Evolutionary conservation across 1,140 invertebrate genomes (phyloP).

Genomic region (Coboldia fuscipes): DNA sequence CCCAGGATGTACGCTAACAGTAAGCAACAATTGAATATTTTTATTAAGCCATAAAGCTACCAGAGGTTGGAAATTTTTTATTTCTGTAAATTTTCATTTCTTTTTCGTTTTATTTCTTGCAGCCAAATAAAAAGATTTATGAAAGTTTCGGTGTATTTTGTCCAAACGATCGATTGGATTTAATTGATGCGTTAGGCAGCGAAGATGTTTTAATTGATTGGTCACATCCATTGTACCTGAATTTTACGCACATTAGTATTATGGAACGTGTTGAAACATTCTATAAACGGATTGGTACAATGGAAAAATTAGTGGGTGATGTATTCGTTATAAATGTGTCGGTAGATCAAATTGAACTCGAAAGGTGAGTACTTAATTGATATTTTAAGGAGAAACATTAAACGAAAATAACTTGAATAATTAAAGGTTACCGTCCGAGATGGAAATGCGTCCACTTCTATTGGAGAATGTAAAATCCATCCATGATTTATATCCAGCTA

Average conservation of each 20-base stretch:
- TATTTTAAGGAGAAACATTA: slow-evolving; percentile 1
- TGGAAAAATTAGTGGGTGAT: slow-evolving; percentile 54
- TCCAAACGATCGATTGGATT: slow-evolving; percentile 44
- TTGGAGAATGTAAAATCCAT: slow-evolving; percentile 56
- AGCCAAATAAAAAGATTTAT: slow-evolving; percentile 55
- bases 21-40: slow-evolving; percentile 23
- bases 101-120: slow-evolving; percentile 10
- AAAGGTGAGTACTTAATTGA: slow-evolving; percentile 23
- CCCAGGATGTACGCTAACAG: slow-evolving; percentile 62
- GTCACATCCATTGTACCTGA: slow-evolving; percentile 53
- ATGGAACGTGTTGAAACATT: slow-evolving; percentile 44
- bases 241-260: slow-evolving; percentile 57
- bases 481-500: slow-evolving; percentile 63
- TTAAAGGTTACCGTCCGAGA: slow-evolving; percentile 31
- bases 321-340: slow-evolving; percentile 45
- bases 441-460: slow-evolving; percentile 44
- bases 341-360: slow-evolving; percentile 26
- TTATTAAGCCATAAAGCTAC: not conserved
- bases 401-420: not conserved
- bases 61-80: not conserved
- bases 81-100: not conserved
- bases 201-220: slow-evolving; percentile 58
- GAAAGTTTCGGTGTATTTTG: slow-evolving; percentile 66
- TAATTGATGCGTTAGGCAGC: slow-evolving; percentile 39
- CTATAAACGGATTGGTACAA: slow-evolving; percentile 28